Base-by-base conservation (phyloP, 2,797 vertebrate species). In the Sebastes minor region DNA sequence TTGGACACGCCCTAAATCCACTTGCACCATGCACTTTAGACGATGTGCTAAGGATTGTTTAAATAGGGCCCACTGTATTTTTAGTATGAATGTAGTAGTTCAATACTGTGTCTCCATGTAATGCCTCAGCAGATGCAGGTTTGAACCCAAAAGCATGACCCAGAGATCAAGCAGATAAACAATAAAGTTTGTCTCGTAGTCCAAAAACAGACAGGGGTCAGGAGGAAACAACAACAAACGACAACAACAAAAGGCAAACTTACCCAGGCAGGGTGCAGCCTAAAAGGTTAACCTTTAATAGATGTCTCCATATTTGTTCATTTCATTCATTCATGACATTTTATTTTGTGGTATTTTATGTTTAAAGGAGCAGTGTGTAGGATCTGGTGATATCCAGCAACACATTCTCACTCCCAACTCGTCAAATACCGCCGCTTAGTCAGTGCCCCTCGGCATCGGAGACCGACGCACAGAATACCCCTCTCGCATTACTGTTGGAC, bases 11-110 rank as follows among this genome's bases (percentile, higher is more conserved):
- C 38, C 38, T 42, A 42, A 42, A 42, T 42, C 14, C 38, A 42
- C 38, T 42, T 18, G 38, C 38, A 42, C 38, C 14, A 16, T 42
- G 38, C 38, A 42, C 14, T 42, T 42, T 18, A 42, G 38, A 42
- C 0, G 38, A 42, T 42, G 0, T 0, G 6, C 38, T 42, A 42
- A 0, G 16, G 38, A 42, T 42, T 42, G 38, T 42, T 42, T 42
- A 42, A 42, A 42, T 42, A 42, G 38, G 14, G 38, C 38, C 38
- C 38, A 52, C 46, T 20, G 20, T 52, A 20, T 52, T 52, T 52
- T 52, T n/a, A 25, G 8, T n/a, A 28, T 52, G 35, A 27, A 27
- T 27, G 14, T 20, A 7, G 35, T 20, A 6, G 23, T 65, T 22
- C 22, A 22, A 33, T 35, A 14, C 20, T 35, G 20, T 35, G 20